Evolutionary conservation across 1,140 invertebrate genomes (phyloP), one percentile per base, ranked within the genome.

Genomic region (Drosophila sulfurigaster): DNA sequence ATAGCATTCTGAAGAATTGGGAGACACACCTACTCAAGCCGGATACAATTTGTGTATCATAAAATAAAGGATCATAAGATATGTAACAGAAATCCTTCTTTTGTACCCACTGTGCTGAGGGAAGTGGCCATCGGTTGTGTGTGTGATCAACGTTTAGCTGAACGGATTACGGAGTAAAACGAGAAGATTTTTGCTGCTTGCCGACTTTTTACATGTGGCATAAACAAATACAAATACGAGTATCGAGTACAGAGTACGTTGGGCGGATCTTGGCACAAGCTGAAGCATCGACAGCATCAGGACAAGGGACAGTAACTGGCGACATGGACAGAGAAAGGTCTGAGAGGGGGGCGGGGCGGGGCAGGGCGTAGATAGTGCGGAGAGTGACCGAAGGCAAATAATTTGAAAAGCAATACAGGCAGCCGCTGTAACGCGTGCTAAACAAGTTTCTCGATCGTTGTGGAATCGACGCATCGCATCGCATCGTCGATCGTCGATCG

Each of bases 381-480:
- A 15, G 25, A 75, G 68, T 86, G 83, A 82, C 83, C 77, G 69
- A 81, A 81, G 85, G 71, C 83, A 87, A 87, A 87, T 74, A 72
- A 75, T 88, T 82, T 80, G 83, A 87, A 82, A 87, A 83, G 67
- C 78, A 88, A 88, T 65, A 89, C 85, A 89, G 85, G 85, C 85
- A 88, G 85, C 85, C 85, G 85, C 75, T 89, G 85, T 85, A 88
- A 88, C 85, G 85, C 85, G 85, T 88, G 85, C 85, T 89, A 88
- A 88, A 88, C 85, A 88, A 88, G 85, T 88, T 88, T 88, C 71
- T 87, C 69, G 80, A 88, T 87, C 85, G 49, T 49, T 20, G 43
- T 32, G 5, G 30, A 16, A 46, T 16, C 15, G 67, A 79, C 57
- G 5, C 35, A 38, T 8, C 35, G 2, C 35, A 38, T 8, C 35